Evolutionary conservation across 2,888 invertebrate genomes (phyloP).

Genomic region (Chrysolina americana): DNA sequence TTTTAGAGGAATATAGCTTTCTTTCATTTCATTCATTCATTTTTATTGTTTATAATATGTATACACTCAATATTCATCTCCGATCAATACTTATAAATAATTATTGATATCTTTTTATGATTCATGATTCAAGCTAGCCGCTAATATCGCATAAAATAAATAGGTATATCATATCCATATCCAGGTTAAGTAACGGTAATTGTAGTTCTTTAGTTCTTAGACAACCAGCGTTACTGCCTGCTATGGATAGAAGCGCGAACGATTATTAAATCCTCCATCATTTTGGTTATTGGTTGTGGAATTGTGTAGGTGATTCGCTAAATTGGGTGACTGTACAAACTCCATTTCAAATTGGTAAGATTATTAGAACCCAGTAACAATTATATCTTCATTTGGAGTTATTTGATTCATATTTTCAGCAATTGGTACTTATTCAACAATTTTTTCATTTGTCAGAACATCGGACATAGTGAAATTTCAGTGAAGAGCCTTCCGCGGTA

Average conservation of each 20-base stretch:
- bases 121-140: not conserved
- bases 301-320: not conserved
- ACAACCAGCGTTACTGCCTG: not conserved
- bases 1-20: no score
- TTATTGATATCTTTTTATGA: no score
- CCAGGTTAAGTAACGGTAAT: constrained; percentile 17
- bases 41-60: no score
- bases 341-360: not conserved
- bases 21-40: no score
- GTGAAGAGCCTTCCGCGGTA: no score
- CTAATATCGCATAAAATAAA: constrained; percentile 2
- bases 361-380: not conserved
- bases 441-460: not conserved
- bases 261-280: not conserved
- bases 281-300: not conserved
- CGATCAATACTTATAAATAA: no score
- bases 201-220: not conserved
- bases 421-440: not conserved
- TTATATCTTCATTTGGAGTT: no score
- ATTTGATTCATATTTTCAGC: no score
- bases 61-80: no score
- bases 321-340: no score
- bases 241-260: not conserved
- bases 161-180: no score
- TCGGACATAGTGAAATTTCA: no score